phyloP scores from a whole-genome alignment of 2,113 vertebrate genomes.

The Pomatorhinus ruficollis region DNA sequence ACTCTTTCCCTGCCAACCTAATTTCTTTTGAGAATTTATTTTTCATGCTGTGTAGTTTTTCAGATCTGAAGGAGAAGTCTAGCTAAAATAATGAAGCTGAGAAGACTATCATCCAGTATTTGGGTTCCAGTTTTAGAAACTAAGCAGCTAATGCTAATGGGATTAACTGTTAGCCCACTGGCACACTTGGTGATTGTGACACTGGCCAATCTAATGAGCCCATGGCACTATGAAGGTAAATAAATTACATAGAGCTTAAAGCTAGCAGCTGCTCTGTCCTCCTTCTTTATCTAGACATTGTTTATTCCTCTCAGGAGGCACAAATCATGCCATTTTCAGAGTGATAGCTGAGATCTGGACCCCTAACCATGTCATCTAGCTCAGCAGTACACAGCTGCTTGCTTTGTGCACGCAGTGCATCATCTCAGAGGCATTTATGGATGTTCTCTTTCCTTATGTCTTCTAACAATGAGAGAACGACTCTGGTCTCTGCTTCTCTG shows the following conservation, averaged over 20 bases:
- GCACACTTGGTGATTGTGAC: not conserved
- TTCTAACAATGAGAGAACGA: not conserved
- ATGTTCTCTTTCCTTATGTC: not conserved
- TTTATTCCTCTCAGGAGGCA: not conserved
- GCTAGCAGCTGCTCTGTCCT: not conserved
- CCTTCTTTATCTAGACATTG: not conserved
- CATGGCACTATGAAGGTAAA: constrained; percentile 5
- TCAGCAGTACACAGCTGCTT: not conserved
- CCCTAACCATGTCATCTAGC: not conserved
- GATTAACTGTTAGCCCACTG: constrained; percentile 43
- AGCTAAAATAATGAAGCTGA: constrained; percentile 17
- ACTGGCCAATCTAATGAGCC: not conserved
- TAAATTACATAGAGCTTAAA: not conserved
- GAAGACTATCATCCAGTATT: not conserved
- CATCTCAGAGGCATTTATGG: not conserved
- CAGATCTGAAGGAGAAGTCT: not conserved
- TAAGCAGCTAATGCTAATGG: constrained; percentile 51
- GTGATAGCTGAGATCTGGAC: not conserved
- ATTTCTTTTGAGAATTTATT: not conserved
- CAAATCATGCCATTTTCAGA: not conserved
- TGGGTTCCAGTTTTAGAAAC: constrained; percentile 31
- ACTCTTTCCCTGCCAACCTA: not conserved
- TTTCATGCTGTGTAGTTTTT: not conserved
- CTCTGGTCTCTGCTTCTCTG: not conserved
- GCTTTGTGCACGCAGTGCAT: not conserved